These are phyloP conservation scores for Corvus cornix DNA, from an alignment of 2,113 vertebrate species.

Conservation along the genomic window DNA sequence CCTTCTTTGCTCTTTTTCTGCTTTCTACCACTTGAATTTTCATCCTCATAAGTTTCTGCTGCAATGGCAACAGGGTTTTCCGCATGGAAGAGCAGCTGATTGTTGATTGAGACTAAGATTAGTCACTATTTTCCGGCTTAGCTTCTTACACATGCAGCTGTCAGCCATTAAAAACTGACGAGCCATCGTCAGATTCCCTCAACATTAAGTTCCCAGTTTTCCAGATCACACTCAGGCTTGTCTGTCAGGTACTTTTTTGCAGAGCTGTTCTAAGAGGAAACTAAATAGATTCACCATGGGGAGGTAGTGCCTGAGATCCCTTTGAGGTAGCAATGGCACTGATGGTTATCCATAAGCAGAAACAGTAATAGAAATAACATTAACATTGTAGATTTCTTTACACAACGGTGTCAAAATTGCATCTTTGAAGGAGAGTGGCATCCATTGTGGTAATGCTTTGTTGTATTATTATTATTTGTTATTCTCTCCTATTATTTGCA, in stretches of 20 bases:
- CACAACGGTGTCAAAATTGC: background rate
- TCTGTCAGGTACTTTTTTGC: background rate
- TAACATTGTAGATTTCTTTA: background rate
- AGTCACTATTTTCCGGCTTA: background rate
- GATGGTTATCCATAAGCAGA: background rate
- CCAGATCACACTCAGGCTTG: background rate
- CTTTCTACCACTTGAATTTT: background rate
- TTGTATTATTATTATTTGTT: constrained; percentile 44
- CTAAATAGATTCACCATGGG: background rate
- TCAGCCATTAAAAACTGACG: background rate
- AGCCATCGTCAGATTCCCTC: background rate
- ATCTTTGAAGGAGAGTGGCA: background rate
- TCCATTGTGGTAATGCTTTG: background rate
- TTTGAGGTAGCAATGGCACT: background rate
- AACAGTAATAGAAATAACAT: background rate
- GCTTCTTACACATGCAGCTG: background rate
- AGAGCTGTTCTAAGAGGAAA: background rate
- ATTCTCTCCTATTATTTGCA: constrained; percentile 29
- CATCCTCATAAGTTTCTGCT: background rate
- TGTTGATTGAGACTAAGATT: background rate
- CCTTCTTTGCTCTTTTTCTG: background rate
- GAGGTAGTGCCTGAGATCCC: background rate
- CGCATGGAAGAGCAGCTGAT: background rate
- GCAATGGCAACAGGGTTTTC: background rate
- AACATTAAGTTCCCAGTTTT: background rate